phyloP scores from a whole-genome alignment of 2,113 vertebrate species.

The Alligator mississippiensis region DNA sequence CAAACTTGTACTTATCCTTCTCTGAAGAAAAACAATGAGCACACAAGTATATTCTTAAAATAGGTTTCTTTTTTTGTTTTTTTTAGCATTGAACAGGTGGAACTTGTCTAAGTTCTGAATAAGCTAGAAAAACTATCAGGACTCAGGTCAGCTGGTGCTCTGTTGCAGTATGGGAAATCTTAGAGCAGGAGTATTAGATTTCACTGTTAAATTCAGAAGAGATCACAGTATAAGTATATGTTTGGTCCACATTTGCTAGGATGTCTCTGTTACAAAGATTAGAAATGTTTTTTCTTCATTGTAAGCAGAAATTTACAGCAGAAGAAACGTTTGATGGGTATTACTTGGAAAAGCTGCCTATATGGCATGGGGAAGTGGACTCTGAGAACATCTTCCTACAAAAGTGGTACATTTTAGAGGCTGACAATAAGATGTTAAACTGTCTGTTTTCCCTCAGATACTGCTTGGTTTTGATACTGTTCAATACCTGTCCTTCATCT shows the following conservation, averaged over 20 bases:
- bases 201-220: slow-evolving; percentile 43
- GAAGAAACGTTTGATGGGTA: slow-evolving; percentile 6
- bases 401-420: background rate
- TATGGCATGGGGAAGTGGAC: background rate
- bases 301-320: slow-evolving; percentile 5
- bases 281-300: background rate
- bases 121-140: slow-evolving; percentile 35
- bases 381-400: background rate
- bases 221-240: background rate
- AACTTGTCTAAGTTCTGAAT: slow-evolving; percentile 21
- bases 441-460: background rate
- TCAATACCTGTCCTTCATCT: background rate
- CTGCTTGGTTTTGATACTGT: slow-evolving; percentile 1
- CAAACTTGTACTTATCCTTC: no score
- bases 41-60: no score
- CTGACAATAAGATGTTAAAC: background rate
- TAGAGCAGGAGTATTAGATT: slow-evolving; percentile 14
- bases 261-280: slow-evolving; percentile 15
- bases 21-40: no score
- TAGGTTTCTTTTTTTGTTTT: slow-evolving; percentile 8
- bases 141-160: slow-evolving; percentile 42
- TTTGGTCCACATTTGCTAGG: background rate
- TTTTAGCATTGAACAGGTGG: background rate
- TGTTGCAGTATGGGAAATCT: slow-evolving; percentile 26
- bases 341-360: background rate